phyloP scores from a whole-genome alignment of 1,140 invertebrate genomes.

The Microplitis mediator region DNA sequence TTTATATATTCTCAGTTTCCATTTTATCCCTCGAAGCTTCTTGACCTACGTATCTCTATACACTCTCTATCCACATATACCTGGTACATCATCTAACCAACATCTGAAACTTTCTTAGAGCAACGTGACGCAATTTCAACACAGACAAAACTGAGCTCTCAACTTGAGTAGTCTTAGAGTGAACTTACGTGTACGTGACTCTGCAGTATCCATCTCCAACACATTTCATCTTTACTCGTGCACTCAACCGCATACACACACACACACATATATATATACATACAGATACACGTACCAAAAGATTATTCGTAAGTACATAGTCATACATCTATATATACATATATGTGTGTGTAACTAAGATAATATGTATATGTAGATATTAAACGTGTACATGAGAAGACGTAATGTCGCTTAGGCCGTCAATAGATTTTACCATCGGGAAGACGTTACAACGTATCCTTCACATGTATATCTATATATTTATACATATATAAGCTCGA shows the following conservation, averaged over 20 bases:
- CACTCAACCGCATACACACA: neutral
- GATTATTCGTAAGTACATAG: neutral
- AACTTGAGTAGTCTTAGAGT: too few relatives aligned
- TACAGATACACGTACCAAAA: neutral
- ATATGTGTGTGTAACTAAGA: constrained; percentile 3
- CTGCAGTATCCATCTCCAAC: neutral
- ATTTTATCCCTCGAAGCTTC: neutral
- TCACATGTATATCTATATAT: too few relatives aligned
- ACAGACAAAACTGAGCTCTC: constrained; percentile 25
- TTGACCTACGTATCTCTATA: neutral
- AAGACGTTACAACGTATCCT: constrained; percentile 40
- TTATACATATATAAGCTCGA: neutral
- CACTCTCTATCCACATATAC: too few relatives aligned
- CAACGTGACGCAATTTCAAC: constrained; percentile 37
- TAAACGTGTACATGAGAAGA: neutral
- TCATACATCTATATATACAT: neutral
- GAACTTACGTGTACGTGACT: constrained; percentile 18
- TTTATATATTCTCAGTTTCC: neutral
- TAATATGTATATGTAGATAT: neutral
- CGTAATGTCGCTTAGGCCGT: constrained; percentile 39
- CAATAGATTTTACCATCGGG: constrained; percentile 46
- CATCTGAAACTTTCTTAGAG: neutral
- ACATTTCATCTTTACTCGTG: too few relatives aligned
- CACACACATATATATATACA: constrained; percentile 12
- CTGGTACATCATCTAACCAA: neutral